phyloP scores from a whole-genome alignment of 2,888 invertebrate species.

The Diarsia rubi region DNA sequence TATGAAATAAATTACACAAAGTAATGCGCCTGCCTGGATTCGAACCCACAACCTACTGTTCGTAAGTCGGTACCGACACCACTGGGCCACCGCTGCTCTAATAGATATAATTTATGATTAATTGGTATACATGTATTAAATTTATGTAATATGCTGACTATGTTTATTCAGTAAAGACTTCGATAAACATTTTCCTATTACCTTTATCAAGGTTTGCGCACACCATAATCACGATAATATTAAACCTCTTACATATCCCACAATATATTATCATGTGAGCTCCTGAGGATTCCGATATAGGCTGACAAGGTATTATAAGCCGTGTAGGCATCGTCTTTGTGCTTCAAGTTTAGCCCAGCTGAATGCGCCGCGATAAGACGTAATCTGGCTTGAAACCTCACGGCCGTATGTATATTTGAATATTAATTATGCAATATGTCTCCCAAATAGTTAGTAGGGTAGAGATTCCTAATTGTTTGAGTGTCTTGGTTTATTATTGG shows the following conservation, averaged over 20 bases:
- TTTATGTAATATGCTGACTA: background rate
- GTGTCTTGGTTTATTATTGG: slow-evolving; percentile 15
- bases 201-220: background rate
- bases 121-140: no score
- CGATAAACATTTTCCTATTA: background rate
- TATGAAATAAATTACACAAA: no score
- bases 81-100: no score
- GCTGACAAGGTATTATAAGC: slow-evolving; percentile 22
- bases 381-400: slow-evolving; percentile 41
- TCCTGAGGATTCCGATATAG: slow-evolving; percentile 29
- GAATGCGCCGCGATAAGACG: slow-evolving; percentile 41
- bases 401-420: slow-evolving; percentile 34
- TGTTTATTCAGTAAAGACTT: background rate
- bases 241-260: slow-evolving; percentile 12
- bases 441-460: slow-evolving; percentile 14
- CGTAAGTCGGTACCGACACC: no score
- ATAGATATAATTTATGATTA: no score
- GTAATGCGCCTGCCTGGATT: no score
- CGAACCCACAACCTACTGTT: no score
- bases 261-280: slow-evolving; percentile 31
- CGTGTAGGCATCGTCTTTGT: slow-evolving; percentile 25
- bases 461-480: background rate
- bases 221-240: slow-evolving; percentile 3
- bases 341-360: slow-evolving; percentile 6
- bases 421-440: slow-evolving; percentile 49